Evolutionary conservation across 2,797 vertebrate species (phyloP).

Genomic region (Lepilemur septentrionalis): DNA sequence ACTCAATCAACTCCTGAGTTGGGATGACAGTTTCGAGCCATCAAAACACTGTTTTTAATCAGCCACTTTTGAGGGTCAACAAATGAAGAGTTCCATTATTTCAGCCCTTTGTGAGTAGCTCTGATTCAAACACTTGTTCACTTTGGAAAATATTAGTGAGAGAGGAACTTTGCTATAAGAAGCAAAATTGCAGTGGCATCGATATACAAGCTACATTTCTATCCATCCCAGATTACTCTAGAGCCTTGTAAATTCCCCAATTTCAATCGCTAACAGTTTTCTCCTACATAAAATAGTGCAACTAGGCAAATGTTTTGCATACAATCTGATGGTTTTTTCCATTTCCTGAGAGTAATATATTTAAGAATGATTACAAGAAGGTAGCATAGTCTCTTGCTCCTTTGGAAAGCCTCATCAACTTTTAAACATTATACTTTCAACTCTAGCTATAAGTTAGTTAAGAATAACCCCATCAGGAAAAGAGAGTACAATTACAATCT

Average conservation of each 20-base stretch:
- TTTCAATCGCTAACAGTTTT: neutral
- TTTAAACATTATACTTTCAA: slow-evolving; percentile 51
- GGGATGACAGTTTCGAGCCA: neutral
- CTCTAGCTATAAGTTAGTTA: neutral
- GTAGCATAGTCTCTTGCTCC: neutral
- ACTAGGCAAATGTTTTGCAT: slow-evolving; percentile 16
- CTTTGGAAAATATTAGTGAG: neutral
- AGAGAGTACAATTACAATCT: slow-evolving; percentile 10
- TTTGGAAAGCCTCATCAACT: slow-evolving; percentile 24
- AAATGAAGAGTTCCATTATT: neutral
- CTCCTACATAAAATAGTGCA: neutral
- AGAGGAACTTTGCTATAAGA: slow-evolving; percentile 22
- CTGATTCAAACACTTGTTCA: neutral
- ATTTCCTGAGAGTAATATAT: neutral
- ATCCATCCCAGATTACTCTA: neutral
- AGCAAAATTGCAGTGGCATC: neutral
- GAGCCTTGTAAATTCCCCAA: slow-evolving; percentile 22
- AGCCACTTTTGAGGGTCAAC: slow-evolving; percentile 3
- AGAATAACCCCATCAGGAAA: neutral
- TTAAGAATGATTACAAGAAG: slow-evolving; percentile 42
- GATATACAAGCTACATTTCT: neutral
- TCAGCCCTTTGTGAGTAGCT: neutral
- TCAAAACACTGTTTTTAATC: neutral
- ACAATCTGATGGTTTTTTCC: neutral
- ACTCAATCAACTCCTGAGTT: neutral